Base-by-base conservation (phyloP, 2,797 vertebrate genomes). In the Spondyliosoma cantharus region DNA sequence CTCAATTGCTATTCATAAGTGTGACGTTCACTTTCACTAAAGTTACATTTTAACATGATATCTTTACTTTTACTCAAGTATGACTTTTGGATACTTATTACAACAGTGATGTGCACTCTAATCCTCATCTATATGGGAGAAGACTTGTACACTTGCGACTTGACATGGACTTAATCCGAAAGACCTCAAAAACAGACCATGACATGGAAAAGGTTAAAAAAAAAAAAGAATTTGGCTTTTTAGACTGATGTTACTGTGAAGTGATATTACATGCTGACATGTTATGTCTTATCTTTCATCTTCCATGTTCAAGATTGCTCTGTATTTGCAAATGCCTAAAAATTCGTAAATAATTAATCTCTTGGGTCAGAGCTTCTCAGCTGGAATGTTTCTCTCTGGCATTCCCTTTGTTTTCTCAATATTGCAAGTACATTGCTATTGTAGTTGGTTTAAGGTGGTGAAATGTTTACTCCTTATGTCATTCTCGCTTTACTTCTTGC, bases 261-360 rank as follows among this genome's bases (percentile, higher is more conserved):
- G 17, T 46, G 25, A 48, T 14, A 52, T 20, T 19, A 16, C 45
- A 60, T 37, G 42, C 14, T 32, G 46, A 75, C 13, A 17, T 16
- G 8, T 48, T 29, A 7, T 57, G 0, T 45, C n/a, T 58, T 27
- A 3, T 65, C 15, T 1, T 37, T 37, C 37, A 37, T 11, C 37
- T 5, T 13, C 12, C n/a, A 15, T 45, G n/a, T 53, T n/a, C 9
- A n/a, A 15, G 7, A 15, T 20, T 67, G 19, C 11, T 43, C 15
- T 50, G 14, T 67, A 19, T 63, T 63, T 81, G 29, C 46, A 54
- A 56, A 62, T 57, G 20, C 22, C 69, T 12, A 16, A 46, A 71
- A 27, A 13, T 9, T n/a, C 7, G 50, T 58, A 15, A 79, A 79
- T 80, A 17, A 80, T 84, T 80, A 50, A 84, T 71, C 8, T 65